These are phyloP conservation scores for Amazona guildingii DNA, from an alignment of 2,113 vertebrate genomes.

Conservation along the genomic window DNA sequence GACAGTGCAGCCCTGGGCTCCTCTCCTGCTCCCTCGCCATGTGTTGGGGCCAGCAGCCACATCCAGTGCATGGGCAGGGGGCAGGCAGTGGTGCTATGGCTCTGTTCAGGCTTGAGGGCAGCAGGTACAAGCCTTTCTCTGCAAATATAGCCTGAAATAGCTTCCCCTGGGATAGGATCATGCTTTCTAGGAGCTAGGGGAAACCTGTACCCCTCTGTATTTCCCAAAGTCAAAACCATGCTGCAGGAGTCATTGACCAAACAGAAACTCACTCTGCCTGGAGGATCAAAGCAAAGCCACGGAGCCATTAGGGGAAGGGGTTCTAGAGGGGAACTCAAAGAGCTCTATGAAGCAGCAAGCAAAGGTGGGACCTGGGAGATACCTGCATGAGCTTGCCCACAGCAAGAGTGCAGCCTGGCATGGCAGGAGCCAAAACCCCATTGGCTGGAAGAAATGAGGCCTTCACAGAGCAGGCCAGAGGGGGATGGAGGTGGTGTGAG, in stretches of 20 bases:
- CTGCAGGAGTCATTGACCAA: not conserved
- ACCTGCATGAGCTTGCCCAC: not conserved
- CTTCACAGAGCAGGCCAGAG: not conserved
- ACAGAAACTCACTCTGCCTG: not conserved
- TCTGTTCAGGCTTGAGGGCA: not conserved
- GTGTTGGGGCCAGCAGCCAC: not conserved
- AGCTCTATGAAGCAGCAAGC: not conserved
- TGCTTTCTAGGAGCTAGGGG: not conserved
- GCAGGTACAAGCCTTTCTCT: not conserved
- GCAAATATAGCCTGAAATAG: not conserved
- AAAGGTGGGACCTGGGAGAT: not conserved
- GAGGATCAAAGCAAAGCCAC: not conserved
- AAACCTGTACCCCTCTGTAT: not conserved
- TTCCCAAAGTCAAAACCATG: not conserved
- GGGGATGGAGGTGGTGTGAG: no score
- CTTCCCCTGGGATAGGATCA: not conserved
- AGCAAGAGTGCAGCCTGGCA: not conserved
- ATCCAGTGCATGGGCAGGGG: accelerated
- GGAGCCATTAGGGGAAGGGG: not conserved
- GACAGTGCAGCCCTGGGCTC: not conserved
- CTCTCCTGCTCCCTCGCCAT: not conserved
- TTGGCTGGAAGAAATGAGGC: not conserved
- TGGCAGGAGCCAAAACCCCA: not conserved
- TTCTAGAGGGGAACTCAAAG: not conserved
- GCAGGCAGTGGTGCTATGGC: not conserved